Percentiles rank a stretch among this genome's conserved stretches.
Evolutionary conservation across 2,888 invertebrate species (phyloP).

Genomic region (Melanophora roralis): DNA sequence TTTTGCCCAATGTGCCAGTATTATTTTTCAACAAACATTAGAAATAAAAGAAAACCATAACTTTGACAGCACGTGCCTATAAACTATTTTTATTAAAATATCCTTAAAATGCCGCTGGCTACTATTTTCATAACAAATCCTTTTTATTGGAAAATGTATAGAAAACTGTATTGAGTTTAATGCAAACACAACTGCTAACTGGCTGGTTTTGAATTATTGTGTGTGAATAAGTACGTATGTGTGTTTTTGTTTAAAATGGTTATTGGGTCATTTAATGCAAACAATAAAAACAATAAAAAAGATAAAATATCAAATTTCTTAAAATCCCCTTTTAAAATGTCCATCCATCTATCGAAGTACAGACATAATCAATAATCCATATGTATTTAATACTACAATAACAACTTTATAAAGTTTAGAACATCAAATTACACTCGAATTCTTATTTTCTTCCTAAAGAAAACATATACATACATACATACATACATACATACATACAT

Average conservation of each 20-base stretch:
- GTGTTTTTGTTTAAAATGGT: conserved; percentile 31
- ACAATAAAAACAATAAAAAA: conserved; percentile 41
- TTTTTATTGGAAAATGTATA: conserved; percentile 19
- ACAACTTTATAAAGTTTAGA: not conserved
- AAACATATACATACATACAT: not conserved
- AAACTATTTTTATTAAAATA: conserved; percentile 37
- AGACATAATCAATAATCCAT: conserved; percentile 24
- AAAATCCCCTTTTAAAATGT: conserved; percentile 32
- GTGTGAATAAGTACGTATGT: not conserved
- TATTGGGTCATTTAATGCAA: conserved; percentile 61
- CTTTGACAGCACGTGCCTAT: conserved; percentile 50
- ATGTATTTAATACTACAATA: not conserved
- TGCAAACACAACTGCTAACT: conserved; percentile 11
- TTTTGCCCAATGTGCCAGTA: conserved; percentile 13
- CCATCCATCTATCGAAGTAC: not conserved
- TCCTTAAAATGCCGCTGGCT: conserved; percentile 35
- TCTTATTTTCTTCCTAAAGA: not conserved
- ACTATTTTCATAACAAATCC: conserved; percentile 34
- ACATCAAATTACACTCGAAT: conserved; percentile 36
- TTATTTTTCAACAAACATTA: not conserved
- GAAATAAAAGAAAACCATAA: conserved; percentile 10
- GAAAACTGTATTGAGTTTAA: conserved; percentile 40
- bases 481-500: not conserved
- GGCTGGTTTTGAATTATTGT: not conserved
- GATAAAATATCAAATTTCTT: conserved; percentile 59